phyloP scores from a whole-genome alignment of 1,140 invertebrate genomes.

The Ceratosolen fusciceps region DNA sequence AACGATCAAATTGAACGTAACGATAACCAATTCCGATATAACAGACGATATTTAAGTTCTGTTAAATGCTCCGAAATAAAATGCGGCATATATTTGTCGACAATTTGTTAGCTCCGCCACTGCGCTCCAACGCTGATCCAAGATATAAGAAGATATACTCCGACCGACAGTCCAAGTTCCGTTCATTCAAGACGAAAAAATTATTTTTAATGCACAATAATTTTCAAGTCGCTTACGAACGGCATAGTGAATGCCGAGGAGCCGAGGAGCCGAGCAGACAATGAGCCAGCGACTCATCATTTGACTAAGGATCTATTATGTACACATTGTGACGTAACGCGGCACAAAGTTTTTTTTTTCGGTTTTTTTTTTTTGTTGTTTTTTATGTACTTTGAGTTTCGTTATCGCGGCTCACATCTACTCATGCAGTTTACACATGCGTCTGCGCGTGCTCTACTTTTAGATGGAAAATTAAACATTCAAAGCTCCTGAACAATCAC shows the following conservation, averaged over 20 bases:
- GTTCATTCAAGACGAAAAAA: background rate
- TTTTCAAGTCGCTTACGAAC: background rate
- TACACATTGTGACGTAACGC: background rate
- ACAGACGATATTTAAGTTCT: background rate
- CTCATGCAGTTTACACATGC: no score
- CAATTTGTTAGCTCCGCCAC: background rate
- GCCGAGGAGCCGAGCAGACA: background rate
- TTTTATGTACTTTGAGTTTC: background rate
- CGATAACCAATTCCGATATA: no score
- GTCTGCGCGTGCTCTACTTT: no score
- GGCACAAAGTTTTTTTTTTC: no score
- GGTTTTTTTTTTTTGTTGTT: background rate
- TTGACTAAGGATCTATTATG: background rate
- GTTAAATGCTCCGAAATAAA: background rate
- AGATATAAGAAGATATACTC: background rate
- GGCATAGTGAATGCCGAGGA: no score
- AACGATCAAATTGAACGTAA: no score
- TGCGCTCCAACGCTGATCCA: no score
- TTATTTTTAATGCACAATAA: background rate
- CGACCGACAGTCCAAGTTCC: background rate
- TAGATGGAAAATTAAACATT: background rate
- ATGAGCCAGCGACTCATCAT: conserved; percentile 2
- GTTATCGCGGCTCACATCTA: background rate
- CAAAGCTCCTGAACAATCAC: no score
- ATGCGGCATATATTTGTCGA: background rate